Evolutionary conservation across 92 coral and sea anemone genomes (phyloP).

Genomic region (Siderastrea siderea): DNA sequence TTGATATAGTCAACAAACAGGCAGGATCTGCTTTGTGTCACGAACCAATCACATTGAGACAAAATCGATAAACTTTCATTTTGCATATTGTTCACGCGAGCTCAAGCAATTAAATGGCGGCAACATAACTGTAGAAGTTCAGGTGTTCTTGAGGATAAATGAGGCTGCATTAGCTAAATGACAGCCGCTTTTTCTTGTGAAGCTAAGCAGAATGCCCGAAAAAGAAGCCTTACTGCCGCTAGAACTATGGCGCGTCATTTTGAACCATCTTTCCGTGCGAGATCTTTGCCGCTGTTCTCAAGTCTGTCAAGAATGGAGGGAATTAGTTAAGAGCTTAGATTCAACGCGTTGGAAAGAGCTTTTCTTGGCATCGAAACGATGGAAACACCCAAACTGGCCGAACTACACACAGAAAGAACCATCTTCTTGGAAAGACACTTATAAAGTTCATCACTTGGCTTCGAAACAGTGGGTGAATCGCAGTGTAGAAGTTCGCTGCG

Average conservation of each 20-base stretch:
- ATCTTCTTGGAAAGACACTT: conserved; percentile 93
- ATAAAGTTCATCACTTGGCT: conserved; percentile 87
- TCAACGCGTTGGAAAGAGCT: conserved; percentile 97
- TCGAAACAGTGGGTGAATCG: conserved; percentile 94
- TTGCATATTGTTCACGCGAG: conserved; percentile 34
- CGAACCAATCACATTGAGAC: conserved; percentile 27
- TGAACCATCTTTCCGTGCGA: conserved; percentile 80
- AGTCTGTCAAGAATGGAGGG: conserved; percentile 96
- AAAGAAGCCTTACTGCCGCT: conserved; percentile 86
- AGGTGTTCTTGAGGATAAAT: conserved; percentile 16
- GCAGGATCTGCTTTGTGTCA: not conserved
- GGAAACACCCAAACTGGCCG: conserved; percentile 99
- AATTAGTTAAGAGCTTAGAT: conserved; percentile 95
- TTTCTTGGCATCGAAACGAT: conserved; percentile 83
- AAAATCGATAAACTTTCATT: not conserved
- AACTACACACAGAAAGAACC: conserved; percentile 88
- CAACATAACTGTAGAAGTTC: not conserved
- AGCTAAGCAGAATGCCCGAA: conserved; percentile 72
- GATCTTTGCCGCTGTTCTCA: conserved; percentile 95
- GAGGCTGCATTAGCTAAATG: not conserved
- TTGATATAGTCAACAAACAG: not conserved
- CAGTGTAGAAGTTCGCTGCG: conserved; percentile 89
- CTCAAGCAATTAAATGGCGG: conserved; percentile 1
- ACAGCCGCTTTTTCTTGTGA: not conserved
- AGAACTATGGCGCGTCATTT: conserved; percentile 95